Evolutionary conservation across 2,797 vertebrate species (phyloP), one percentile per base, ranked within the genome.

Genomic region (Euthynnus affinis): DNA sequence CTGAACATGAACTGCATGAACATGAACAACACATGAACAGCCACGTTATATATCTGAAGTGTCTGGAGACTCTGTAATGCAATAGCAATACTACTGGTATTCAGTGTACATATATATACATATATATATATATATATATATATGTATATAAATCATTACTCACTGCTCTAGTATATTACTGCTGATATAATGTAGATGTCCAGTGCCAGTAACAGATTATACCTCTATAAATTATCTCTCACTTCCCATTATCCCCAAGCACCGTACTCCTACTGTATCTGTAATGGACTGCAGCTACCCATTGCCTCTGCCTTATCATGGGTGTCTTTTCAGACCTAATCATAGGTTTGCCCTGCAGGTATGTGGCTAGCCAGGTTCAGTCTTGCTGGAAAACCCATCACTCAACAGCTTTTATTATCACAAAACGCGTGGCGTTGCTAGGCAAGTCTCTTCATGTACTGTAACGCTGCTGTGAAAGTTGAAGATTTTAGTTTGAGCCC

Each of bases 351-450:
- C 80, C 88, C 83, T 70, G 80, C 78, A 94, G 92, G 92, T 94
- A 93, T 93, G 92, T 79, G 81, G 84, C 82, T 55, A 29, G 82
- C 86, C 90, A 83, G 83, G 93, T 91, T 91, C 87, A 91, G 91
- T 92, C 90, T 90, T 74, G 91, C 88, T 82, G 77, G 70, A 86
- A 78, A 89, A 81, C 55, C 65, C 74, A 85, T 89, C 88, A 88
- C 70, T 90, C 88, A 79, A 73, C 74, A 73, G 57, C 77, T 85
- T 88, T 87, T 85, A 89, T 89, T 63, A 81, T 81, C 79, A 44
- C 81, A 48, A 74, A 78, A 9, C 44, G 70, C 1, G 9, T 87
- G 71, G 82, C 82, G 81, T 81, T 85, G 75, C 83, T 69, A 64
- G 76, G 83, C 91, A 90, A 85, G 85, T 91, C 90, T 74, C 74